Base-by-base conservation (phyloP, 1,140 invertebrate genomes). In the Leguminivora glycinivorella region DNA sequence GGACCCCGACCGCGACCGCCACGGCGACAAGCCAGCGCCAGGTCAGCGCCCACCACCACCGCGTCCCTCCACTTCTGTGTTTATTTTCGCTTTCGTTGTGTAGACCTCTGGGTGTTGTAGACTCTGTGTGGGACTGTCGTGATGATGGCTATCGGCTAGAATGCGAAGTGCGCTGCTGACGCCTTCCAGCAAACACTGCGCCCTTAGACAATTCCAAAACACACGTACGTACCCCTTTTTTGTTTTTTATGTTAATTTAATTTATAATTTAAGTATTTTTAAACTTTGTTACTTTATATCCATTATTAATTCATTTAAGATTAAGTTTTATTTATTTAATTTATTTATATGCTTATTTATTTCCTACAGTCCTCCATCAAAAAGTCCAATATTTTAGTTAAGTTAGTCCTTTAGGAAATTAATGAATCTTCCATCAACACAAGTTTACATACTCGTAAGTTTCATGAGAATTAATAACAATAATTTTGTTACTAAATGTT, bases 91-190 rank as follows among this genome's bases (percentile, higher is more conserved):
- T 91, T 90, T 90, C 86, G 81, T 90, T 90, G 89, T 89, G 85
- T 88, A 90, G 87, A 87, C 84, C 87, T 89, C 79, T 85, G 83
- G 87, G 83, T 88, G 79, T 87, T 79, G 78, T 90, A 89, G 88
- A 90, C 87, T 84, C 79, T 89, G 85, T 88, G 88, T 89, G 85
- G 84, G 82, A 91, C 89, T 88, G 85, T 91, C 83, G 85, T 89
- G 89, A 91, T 83, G 78, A 91, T 91, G 89, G 89, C 89, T 78
- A 83, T 88, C 86, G 89, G 89, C 87, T 91, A 91, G 89, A 85
- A 91, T 91, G 89, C 89, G 89, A 90, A 88, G 89, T 85, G 89
- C 87, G 89, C 86, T 91, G 85, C 87, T 91, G 83, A 87, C 88
- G 88, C 89, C 88, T 87, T 88, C 86, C 83, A 87, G 80, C 85